phyloP scores from a whole-genome alignment of 2,113 vertebrate genomes.

The Myotis lucifugus region DNA sequence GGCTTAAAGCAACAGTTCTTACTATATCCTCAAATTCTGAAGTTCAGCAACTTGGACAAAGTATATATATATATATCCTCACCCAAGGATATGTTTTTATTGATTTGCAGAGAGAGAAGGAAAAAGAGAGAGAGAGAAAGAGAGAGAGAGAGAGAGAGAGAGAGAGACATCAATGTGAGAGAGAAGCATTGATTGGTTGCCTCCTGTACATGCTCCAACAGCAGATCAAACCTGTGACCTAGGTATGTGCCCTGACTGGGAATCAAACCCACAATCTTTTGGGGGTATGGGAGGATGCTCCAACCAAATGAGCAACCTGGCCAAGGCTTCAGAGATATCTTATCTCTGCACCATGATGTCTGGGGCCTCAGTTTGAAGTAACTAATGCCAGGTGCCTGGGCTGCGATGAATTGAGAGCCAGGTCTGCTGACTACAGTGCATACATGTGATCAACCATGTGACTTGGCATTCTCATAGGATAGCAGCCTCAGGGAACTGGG shows the following conservation, averaged over 20 bases:
- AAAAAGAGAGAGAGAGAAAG: too few relatives aligned
- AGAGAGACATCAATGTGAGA: background rate
- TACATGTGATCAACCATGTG: too few relatives aligned
- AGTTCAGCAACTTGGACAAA: background rate
- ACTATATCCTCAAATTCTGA: background rate
- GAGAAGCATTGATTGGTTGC: background rate
- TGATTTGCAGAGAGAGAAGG: background rate
- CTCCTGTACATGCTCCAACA: background rate
- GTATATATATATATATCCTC: background rate
- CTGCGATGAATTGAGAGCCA: background rate
- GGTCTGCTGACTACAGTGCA: rapidly evolving
- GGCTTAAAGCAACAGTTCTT: background rate
- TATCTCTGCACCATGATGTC: background rate
- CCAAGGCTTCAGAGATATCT: background rate
- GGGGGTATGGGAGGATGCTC: background rate
- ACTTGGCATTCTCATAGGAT: background rate
- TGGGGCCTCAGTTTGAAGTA: background rate
- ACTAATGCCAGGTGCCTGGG: too few relatives aligned
- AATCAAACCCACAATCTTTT: background rate
- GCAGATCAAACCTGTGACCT: too few relatives aligned
- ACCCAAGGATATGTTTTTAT: too few relatives aligned
- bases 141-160: too few relatives aligned
- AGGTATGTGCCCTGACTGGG: too few relatives aligned
- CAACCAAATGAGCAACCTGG: background rate
- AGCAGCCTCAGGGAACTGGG: background rate